These are phyloP conservation scores for Panulirus ornatus DNA, from an alignment of 1,140 invertebrate genomes.

Conservation along the genomic window DNA sequence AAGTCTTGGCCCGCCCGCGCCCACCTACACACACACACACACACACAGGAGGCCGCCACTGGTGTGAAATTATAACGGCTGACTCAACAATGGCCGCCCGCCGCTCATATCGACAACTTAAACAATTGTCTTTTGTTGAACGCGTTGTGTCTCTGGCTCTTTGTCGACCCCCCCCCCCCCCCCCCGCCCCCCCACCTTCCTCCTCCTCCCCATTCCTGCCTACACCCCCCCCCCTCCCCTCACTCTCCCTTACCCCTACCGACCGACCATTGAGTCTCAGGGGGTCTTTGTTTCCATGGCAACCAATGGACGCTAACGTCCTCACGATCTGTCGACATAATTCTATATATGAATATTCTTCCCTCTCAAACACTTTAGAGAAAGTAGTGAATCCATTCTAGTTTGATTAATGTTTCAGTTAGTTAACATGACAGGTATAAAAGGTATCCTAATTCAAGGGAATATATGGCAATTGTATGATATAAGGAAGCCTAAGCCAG, in stretches of 20 bases:
- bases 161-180: neutral
- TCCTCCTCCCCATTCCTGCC: neutral
- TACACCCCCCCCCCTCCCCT: neutral
- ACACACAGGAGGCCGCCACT: too few species aligned
- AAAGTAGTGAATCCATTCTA: too few species aligned
- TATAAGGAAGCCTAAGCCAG: neutral
- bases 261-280: neutral
- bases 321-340: conserved; percentile 20
- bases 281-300: conserved; percentile 61
- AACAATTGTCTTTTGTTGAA: conserved; percentile 29
- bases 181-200: neutral
- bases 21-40: conserved; percentile 1
- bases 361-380: too few species aligned
- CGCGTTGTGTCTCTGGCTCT: neutral
- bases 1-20: too few species aligned
- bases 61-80: neutral
- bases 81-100: conserved; percentile 3
- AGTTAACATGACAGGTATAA: too few species aligned
- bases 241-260: neutral
- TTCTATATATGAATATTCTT: neutral
- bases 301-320: conserved; percentile 52
- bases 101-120: neutral
- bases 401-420: too few species aligned
- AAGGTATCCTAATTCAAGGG: too few species aligned
- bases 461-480: too few species aligned